Conservation (phyloP, 2,797 vertebrate species). For the Tapirus indicus region DNA sequence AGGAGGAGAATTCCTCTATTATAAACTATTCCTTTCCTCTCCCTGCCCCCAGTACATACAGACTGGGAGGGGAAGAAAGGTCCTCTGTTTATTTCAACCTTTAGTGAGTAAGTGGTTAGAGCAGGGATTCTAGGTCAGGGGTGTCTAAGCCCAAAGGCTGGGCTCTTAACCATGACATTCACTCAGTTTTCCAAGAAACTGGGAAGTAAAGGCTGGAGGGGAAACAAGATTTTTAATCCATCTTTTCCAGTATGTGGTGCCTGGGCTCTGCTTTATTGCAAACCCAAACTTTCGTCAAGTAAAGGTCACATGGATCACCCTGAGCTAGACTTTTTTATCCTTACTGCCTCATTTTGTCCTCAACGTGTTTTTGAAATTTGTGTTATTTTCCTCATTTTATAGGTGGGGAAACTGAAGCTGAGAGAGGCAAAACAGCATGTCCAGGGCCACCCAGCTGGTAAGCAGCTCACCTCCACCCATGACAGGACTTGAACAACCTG, state of each 20-base stretch:
- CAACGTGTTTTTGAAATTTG: background rate
- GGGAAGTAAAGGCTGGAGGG: background rate
- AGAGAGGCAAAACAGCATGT: background rate
- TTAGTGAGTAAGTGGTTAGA: background rate
- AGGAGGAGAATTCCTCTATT: background rate
- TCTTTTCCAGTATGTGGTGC: background rate
- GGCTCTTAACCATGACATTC: background rate
- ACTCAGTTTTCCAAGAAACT: background rate
- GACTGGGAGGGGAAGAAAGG: accelerated
- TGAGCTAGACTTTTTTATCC: background rate
- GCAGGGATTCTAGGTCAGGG: background rate
- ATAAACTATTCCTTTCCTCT: background rate
- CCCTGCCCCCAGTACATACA: background rate
- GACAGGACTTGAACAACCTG: background rate
- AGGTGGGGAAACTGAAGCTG: background rate
- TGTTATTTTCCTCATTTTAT: background rate
- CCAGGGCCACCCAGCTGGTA: background rate
- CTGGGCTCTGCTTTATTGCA: background rate
- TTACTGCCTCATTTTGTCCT: background rate
- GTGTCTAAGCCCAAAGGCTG: background rate
- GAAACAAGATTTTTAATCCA: background rate
- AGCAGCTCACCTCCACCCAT: background rate
- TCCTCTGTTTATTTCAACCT: background rate
- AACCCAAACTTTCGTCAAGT: background rate
- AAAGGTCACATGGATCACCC: background rate